Percentiles rank a stretch among this genome's conserved stretches.
Evolutionary conservation across 92 coral and sea anemone genomes (phyloP).

Genomic region (Actinernus sp.): DNA sequence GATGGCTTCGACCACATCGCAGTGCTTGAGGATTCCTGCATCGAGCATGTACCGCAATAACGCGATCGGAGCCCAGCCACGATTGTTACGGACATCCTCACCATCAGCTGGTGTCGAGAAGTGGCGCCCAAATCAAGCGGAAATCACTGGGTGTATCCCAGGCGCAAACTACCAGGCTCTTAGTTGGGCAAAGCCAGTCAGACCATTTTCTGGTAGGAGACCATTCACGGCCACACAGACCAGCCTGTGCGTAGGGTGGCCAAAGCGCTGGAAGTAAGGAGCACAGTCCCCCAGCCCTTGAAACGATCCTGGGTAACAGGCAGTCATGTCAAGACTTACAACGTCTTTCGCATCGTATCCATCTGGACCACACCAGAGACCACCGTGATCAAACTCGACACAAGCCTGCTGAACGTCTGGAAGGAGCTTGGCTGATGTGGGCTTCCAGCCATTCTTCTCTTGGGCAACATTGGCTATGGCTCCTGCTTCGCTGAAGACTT

Average conservation of each 20-base stretch:
- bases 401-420: neutral
- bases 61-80: slow-evolving; percentile 2
- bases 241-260: slow-evolving; percentile 19
- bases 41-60: slow-evolving; percentile 3
- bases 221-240: slow-evolving; percentile 1
- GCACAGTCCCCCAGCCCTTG: slow-evolving; percentile 13
- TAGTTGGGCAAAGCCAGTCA: slow-evolving; percentile 7
- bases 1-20: neutral
- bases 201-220: neutral
- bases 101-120: too few species aligned
- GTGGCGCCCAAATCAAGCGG: slow-evolving; percentile 20
- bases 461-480: too few species aligned
- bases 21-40: neutral
- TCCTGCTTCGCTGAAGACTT: too few species aligned
- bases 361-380: slow-evolving; percentile 3
- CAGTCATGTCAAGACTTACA: slow-evolving; percentile 32
- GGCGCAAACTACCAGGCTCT: slow-evolving; percentile 1
- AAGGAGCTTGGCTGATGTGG: too few species aligned
- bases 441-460: too few species aligned
- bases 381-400: slow-evolving; percentile 23
- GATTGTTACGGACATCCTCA: too few species aligned
- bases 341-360: slow-evolving; percentile 8
- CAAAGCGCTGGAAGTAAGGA: slow-evolving; percentile 8
- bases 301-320: slow-evolving; percentile 24
- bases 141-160: slow-evolving; percentile 6